Percentiles rank a stretch among this genome's conserved stretches.
phyloP scores from a whole-genome alignment of 2,113 vertebrate genomes.

The Hydrochoerus hydrochaeris region DNA sequence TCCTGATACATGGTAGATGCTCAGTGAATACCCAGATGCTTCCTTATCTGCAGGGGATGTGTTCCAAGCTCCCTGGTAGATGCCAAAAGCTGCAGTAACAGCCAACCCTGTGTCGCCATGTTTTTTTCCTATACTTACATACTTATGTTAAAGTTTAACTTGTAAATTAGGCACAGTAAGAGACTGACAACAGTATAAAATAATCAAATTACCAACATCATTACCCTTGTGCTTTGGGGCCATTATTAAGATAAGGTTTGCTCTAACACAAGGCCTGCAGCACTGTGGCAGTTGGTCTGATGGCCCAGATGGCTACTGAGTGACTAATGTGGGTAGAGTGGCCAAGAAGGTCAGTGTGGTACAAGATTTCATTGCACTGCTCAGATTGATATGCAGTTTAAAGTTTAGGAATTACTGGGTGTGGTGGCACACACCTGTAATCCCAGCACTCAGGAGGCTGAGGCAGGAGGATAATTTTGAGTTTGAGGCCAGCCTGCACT shows the following conservation, averaged over 20 bases:
- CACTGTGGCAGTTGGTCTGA: neutral
- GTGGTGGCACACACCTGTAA: neutral
- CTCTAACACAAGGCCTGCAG: neutral
- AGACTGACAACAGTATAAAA: neutral
- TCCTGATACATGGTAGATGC: neutral
- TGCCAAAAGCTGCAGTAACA: neutral
- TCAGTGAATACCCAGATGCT: neutral
- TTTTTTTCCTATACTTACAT: neutral
- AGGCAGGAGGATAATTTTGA: neutral
- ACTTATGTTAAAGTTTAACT: neutral
- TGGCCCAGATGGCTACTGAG: neutral
- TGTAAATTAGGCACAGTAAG: neutral
- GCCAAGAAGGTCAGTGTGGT: neutral
- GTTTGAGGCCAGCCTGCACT: neutral
- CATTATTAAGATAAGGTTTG: neutral
- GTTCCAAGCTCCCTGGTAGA: neutral
- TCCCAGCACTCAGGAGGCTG: neutral
- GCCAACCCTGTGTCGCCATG: neutral
- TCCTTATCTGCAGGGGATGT: neutral
- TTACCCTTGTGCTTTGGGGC: neutral
- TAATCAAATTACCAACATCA: neutral
- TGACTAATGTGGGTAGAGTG: neutral
- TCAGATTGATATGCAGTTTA: neutral
- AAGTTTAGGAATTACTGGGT: neutral
- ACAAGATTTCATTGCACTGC: neutral